Percentiles rank a stretch among this genome's conserved stretches.
phyloP scores from a whole-genome alignment of 2,888 invertebrate genomes.

The Ectemnius continuus region DNA sequence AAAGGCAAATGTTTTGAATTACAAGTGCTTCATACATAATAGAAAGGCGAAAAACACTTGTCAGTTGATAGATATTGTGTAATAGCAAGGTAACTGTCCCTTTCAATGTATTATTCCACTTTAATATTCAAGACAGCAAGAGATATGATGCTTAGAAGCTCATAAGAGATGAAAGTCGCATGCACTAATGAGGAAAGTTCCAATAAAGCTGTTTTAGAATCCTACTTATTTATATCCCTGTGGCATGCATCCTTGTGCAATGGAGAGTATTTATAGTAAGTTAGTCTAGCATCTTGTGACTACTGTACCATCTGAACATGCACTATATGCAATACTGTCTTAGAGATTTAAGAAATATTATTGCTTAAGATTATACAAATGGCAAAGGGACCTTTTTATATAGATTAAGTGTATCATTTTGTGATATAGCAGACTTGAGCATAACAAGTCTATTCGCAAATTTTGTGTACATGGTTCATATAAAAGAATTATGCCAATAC shows the following conservation, averaged over 20 bases:
- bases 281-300: constrained; percentile 65
- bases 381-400: constrained; percentile 1
- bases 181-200: constrained; percentile 42
- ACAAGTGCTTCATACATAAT: constrained; percentile 51
- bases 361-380: too few species aligned
- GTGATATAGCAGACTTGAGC: too few species aligned
- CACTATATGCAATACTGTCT: constrained; percentile 27
- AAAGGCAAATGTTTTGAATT: constrained; percentile 47
- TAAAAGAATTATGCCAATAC: too few species aligned
- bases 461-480: too few species aligned
- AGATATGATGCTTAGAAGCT: neutral
- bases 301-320: constrained; percentile 49
- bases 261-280: constrained; percentile 72
- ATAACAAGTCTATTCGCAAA: too few species aligned
- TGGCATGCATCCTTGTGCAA: constrained; percentile 75
- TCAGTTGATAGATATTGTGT: constrained; percentile 49
- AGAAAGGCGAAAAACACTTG: constrained; percentile 33
- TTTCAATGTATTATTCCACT: constrained; percentile 7
- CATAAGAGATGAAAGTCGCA: constrained; percentile 29
- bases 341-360: constrained; percentile 3
- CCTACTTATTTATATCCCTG: constrained; percentile 71
- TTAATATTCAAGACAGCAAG: constrained; percentile 23
- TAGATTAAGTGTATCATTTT: too few species aligned
- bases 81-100: constrained; percentile 43
- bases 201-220: constrained; percentile 50